Base-by-base conservation (phyloP, 1,140 invertebrate genomes). In the Drosophila nannoptera region DNA sequence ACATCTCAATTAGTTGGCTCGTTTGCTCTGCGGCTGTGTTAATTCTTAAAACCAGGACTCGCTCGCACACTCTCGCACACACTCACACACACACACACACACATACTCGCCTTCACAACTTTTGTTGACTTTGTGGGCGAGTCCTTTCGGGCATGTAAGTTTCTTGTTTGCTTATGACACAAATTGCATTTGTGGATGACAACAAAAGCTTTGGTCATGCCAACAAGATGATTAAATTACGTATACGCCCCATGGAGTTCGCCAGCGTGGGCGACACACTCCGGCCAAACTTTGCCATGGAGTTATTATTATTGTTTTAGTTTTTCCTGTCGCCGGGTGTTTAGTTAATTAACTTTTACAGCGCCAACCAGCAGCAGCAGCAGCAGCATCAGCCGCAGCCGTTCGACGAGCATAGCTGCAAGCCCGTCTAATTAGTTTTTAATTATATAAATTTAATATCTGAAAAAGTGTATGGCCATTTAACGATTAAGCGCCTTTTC, bases 291-390 rank as follows among this genome's bases (percentile, higher is more conserved):
- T 59, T 75, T 56, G 69, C 62, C 58, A 45, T 66, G 54, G 64
- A 71, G 55, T 68, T 83, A 78, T 73, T 69, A 61, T 59, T 73
- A 56, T 82, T 75, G 74, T 63, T 69, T 58, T 69, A 65, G 67
- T 68, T 62, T 62, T 62, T 52, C 40, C 55, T 62, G 46, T 29
- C 46, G 63, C 50, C 54, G 45, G 66, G 65, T 76, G 80, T 80
- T 86, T 86, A 83, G 76, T 84, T 83, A 83, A 83, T 83, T 83
- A 83, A 84, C 76, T 83, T 83, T 76, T 73, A 84, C 76, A 84
- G 63, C 75, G 22, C n/a, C n/a, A n/a, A 40, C 9, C 42, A 45
- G 42, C 75, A 83, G 61, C 75, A 49, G 49, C 45, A 40, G 2
- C 38, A 40, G 38, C 38, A 40, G 38, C 40, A 42, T 4, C 43